Evolutionary conservation across 1,140 invertebrate genomes (phyloP), one percentile per base, ranked within the genome.

Genomic region (Paramacrobiotus metropolitanus): DNA sequence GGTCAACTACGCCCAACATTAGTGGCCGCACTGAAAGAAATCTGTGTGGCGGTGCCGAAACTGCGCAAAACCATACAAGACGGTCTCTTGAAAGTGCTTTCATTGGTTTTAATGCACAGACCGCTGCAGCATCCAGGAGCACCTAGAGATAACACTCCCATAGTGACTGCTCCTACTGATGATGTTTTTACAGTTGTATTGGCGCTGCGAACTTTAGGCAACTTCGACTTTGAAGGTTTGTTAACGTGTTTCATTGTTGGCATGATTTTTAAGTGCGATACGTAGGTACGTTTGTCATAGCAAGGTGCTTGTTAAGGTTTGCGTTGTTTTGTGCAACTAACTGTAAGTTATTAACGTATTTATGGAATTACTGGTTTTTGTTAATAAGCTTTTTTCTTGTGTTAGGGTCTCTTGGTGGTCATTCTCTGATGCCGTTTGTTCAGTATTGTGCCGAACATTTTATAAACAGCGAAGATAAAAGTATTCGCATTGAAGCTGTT

Each of bases 401-500:
- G 44, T 69, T 71, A 59, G 21, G 61, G 30, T 60, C 60, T 28
- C 66, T 68, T 72, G 9, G 66, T 80, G 87, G 87, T 2, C 86
- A 92, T 70, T 87, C 86, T 44, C 75, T 94, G 65, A 78, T 94
- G 31, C 86, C 89, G 67, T 94, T 95, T 77, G 87, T 95, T 0
- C 78, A 83, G 61, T 79, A 89, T 60, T 94, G 90, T 74, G 86
- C 89, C 1, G 89, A 94, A 67, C 81, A 86, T 71, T 94, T 91
- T 69, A 75, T 98, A n/a, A 83, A 82, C 3, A 87, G 84, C 69
- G 91, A 96, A 66, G 82, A 89, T 66, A 83, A 83, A 66, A 88
- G 94, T 71, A 84, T 98, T 0, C 79, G 93, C 21, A 71, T 96
- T 55, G 91, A 97, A 74, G 87, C 93, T 21, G 92, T 97, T 0